Base-by-base conservation (phyloP, 2,797 vertebrate genomes). In the Gouania willdenowi region DNA sequence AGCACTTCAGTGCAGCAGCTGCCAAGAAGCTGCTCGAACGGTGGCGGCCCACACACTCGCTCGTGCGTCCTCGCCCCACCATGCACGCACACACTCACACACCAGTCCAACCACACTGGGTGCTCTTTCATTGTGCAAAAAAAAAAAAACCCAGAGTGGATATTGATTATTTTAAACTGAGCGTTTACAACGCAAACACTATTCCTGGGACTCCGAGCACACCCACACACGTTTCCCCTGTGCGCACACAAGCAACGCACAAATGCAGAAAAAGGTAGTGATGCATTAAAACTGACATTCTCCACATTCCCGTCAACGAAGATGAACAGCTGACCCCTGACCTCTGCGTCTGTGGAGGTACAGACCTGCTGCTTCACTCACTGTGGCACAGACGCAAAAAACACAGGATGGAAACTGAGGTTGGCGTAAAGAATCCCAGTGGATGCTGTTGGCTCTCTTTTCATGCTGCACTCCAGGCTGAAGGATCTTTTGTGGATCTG, bases 141-240 rank as follows among this genome's bases (percentile, higher is more conserved):
- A 66, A n/a, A n/a, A n/a, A n/a, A n/a, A n/a, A n/a, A n/a, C n/a
- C 41, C 63, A 21, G 65, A 77, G 75, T 51, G 70, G 68, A 67
- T 84, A 86, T 86, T 68, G 84, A 86, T 84, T 59, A 66, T 73
- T 83, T 83, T 82, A 82, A 83, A 86, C 75, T 72, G 46, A 73
- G 72, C 74, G 34, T 82, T 85, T 85, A 85, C 38, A 55, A 71
- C 76, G 41, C 65, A 59, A 68, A 57, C 66, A 69, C 65, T 80
- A 71, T 83, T 84, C 73, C 66, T 60, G 41, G 75, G 69, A 70
- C 70, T 51, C 44, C 6, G 28, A 53, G 51, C 37, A 75, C 81
- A 33, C 82, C 73, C 84, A 78, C 81, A 62, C 79, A 68, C 8
- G n/a, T 51, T 66, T 48, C 47, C 38, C 54, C 62, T n/a, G 40